phyloP scores from a whole-genome alignment of 2,888 invertebrate genomes.

The Tiphia femorata region DNA sequence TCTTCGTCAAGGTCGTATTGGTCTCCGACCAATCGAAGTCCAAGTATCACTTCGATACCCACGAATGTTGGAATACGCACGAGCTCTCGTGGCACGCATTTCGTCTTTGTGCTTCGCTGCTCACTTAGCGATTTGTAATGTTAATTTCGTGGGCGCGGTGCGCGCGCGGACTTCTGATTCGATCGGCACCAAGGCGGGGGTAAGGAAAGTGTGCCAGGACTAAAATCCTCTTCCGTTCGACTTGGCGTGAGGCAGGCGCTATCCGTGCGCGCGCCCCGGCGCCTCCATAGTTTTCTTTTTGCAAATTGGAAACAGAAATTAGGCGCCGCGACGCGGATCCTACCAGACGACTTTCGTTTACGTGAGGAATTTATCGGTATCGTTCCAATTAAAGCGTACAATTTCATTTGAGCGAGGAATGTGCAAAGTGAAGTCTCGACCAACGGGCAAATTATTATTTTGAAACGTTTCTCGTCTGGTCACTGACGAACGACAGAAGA shows the following conservation, averaged over 20 bases:
- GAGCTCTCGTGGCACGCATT: slow-evolving; percentile 8
- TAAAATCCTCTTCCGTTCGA: slow-evolving; percentile 50
- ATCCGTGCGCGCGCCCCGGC: slow-evolving; percentile 27
- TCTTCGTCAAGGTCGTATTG: too few species aligned
- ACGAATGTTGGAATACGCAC: slow-evolving; percentile 5
- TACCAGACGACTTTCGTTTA: too few species aligned
- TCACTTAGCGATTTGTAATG: slow-evolving; percentile 51
- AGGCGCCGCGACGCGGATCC: too few species aligned
- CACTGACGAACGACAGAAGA: too few species aligned
- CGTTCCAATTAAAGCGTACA: too few species aligned
- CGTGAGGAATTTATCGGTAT: too few species aligned
- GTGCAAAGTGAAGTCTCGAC: too few species aligned
- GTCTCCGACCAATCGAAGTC: too few species aligned
- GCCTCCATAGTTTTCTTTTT: slow-evolving; percentile 23
- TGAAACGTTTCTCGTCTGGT: too few species aligned
- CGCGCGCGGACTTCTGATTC: slow-evolving; percentile 7
- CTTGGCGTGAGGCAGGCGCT: slow-evolving; percentile 29
- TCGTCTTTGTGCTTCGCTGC: slow-evolving; percentile 7
- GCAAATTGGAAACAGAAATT: too few species aligned
- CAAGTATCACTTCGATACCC: slow-evolving; percentile 2
- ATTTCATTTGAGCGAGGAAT: too few species aligned
- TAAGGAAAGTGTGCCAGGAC: slow-evolving; percentile 49
- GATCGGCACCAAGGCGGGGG: slow-evolving; percentile 5
- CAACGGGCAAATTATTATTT: too few species aligned
- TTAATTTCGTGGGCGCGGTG: slow-evolving; percentile 51